Evolutionary conservation across 2,888 invertebrate genomes (phyloP).

Genomic region (Tipula confusa): DNA sequence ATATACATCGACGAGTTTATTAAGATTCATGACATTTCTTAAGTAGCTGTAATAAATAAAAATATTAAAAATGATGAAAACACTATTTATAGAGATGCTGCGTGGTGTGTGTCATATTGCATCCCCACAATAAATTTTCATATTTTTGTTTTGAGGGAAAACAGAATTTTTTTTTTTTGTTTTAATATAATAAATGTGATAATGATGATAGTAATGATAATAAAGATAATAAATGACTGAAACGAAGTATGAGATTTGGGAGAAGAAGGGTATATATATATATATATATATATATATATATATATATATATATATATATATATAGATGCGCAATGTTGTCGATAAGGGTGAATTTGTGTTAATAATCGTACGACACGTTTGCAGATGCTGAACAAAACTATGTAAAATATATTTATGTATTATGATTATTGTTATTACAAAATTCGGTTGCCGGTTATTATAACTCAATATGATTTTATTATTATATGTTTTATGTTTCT

Average conservation of each 20-base stretch:
- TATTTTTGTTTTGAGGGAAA: neutral
- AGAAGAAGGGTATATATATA: too few relatives aligned
- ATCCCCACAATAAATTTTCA: slow-evolving; percentile 8
- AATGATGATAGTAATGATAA: slow-evolving; percentile 25
- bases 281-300: too few relatives aligned
- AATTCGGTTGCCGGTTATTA: neutral
- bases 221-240: neutral
- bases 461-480: neutral
- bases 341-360: neutral
- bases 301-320: too few relatives aligned
- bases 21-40: neutral
- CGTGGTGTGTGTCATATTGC: neutral
- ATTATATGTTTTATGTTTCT: neutral
- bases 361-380: neutral
- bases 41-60: neutral
- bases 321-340: neutral
- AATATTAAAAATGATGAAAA: slow-evolving; percentile 1
- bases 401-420: neutral
- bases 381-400: neutral
- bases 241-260: neutral
- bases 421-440: neutral
- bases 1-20: neutral
- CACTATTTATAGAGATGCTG: neutral
- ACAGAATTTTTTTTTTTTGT: neutral
- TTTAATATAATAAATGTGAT: neutral